phyloP scores from a whole-genome alignment of 1,140 invertebrate genomes.

The Elymnias hypermnestra region DNA sequence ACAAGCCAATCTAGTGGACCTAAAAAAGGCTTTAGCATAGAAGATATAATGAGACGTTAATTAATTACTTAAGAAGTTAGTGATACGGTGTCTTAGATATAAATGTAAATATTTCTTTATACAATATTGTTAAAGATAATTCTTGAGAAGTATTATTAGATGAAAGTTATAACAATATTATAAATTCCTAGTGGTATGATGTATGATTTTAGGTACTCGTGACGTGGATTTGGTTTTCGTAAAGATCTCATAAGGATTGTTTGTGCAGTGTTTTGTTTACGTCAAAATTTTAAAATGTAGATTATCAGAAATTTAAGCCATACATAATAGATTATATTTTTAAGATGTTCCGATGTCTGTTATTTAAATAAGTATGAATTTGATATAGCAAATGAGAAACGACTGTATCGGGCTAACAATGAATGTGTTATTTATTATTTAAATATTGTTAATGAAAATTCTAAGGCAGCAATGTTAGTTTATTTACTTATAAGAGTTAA shows the following conservation, averaged over 20 bases:
- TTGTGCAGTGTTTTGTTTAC: slow-evolving; percentile 74
- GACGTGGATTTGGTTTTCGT: slow-evolving; percentile 71
- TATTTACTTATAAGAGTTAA: slow-evolving; percentile 23
- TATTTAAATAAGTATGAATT: slow-evolving; percentile 26
- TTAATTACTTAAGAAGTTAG: slow-evolving; percentile 25
- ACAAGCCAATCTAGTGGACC: slow-evolving; percentile 67
- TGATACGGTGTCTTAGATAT: slow-evolving; percentile 17
- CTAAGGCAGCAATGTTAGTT: slow-evolving; percentile 34
- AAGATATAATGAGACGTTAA: slow-evolving; percentile 84
- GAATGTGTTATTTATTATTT: slow-evolving; percentile 71
- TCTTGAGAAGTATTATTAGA: slow-evolving; percentile 62
- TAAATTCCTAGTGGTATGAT: slow-evolving; percentile 43
- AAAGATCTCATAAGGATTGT: slow-evolving; percentile 74
- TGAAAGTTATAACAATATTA: slow-evolving; percentile 40
- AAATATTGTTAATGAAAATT: slow-evolving; percentile 34
- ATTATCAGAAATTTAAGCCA: slow-evolving; percentile 53
- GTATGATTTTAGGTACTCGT: slow-evolving; percentile 57
- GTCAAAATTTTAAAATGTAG: slow-evolving; percentile 69
- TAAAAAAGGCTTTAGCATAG: slow-evolving; percentile 83
- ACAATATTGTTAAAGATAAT: slow-evolving; percentile 19
- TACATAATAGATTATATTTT: slow-evolving; percentile 38
- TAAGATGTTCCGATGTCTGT: slow-evolving; percentile 31
- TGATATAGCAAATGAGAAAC: slow-evolving; percentile 27
- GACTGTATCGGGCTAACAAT: slow-evolving; percentile 40
- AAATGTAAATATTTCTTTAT: slow-evolving; percentile 26